Conservation (phyloP, 2,888 invertebrate genomes). For the Cheiracanthium punctorium region DNA sequence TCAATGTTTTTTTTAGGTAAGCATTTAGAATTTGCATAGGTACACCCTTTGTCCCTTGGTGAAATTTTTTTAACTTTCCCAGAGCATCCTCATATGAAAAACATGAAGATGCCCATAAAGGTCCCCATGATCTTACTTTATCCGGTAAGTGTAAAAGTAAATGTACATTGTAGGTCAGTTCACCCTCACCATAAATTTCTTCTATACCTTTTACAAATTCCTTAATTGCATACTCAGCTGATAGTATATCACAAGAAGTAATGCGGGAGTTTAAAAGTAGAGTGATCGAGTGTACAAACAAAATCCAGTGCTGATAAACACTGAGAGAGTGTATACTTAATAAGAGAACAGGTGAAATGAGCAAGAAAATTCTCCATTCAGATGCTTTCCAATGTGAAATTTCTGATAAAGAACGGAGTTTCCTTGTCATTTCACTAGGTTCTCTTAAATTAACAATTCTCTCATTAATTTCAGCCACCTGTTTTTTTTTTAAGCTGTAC, state of each 20-base stretch:
- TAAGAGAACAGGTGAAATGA: neutral
- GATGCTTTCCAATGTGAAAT: neutral
- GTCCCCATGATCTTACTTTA: conserved; percentile 24
- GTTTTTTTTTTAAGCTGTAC: neutral
- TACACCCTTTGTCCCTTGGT: conserved; percentile 13
- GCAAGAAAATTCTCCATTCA: neutral
- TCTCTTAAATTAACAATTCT: conserved; percentile 4
- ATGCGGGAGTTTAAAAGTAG: neutral
- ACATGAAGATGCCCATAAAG: conserved; percentile 22
- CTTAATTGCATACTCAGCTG: neutral
- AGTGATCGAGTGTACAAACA: neutral
- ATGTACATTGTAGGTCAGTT: conserved; percentile 24
- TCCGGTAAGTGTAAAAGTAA: conserved; percentile 19
- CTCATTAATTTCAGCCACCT: neutral
- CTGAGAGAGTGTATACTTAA: neutral
- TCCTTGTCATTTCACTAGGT: conserved; percentile 12
- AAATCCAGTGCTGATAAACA: neutral
- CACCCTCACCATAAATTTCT: neutral
- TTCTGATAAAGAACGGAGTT: neutral
- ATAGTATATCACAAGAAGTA: neutral
- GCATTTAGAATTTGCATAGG: neutral
- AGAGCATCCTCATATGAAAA: conserved; percentile 19
- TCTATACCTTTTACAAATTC: neutral
- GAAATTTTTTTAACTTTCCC: conserved; percentile 12
- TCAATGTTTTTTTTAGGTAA: neutral